Conservation (phyloP, 2,888 invertebrate genomes). For the Scrobipalpa costella region DNA sequence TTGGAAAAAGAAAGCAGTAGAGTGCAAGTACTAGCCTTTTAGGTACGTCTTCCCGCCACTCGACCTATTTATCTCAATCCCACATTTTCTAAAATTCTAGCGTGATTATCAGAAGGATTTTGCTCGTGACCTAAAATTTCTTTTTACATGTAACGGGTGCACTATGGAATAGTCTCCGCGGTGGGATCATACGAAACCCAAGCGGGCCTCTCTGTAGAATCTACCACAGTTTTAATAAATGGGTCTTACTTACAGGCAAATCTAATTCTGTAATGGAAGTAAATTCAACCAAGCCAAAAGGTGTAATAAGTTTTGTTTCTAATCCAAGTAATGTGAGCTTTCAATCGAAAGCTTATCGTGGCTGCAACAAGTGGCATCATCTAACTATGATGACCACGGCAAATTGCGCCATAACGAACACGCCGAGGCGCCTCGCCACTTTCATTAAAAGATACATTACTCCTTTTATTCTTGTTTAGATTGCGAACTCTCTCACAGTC, state of each 20-base stretch:
- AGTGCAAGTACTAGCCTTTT: not conserved
- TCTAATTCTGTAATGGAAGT: too few species aligned
- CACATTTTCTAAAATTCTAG: not conserved
- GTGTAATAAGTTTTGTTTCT: too few species aligned
- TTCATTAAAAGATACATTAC: slow-evolving; percentile 73
- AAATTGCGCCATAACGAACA: slow-evolving; percentile 36
- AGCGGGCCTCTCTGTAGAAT: too few species aligned
- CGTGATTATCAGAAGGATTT: slow-evolving; percentile 2
- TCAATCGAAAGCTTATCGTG: slow-evolving; percentile 2
- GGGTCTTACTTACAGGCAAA: too few species aligned
- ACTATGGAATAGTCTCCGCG: too few species aligned
- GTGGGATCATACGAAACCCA: too few species aligned
- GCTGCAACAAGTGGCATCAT: slow-evolving; percentile 21
- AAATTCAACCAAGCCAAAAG: too few species aligned
- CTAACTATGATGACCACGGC: slow-evolving; percentile 31
- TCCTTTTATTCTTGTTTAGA: slow-evolving; percentile 73
- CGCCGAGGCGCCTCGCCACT: slow-evolving; percentile 49
- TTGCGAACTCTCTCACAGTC: slow-evolving; percentile 70
- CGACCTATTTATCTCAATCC: not conserved
- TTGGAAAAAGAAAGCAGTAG: slow-evolving; percentile 23
- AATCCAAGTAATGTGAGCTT: too few species aligned
- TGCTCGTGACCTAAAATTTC: not conserved
- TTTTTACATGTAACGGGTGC: too few species aligned
- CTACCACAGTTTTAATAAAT: too few species aligned
- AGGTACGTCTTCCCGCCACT: not conserved